Conservation (phyloP, 1,140 invertebrate species). For the Acromyrmex charruanus region DNA sequence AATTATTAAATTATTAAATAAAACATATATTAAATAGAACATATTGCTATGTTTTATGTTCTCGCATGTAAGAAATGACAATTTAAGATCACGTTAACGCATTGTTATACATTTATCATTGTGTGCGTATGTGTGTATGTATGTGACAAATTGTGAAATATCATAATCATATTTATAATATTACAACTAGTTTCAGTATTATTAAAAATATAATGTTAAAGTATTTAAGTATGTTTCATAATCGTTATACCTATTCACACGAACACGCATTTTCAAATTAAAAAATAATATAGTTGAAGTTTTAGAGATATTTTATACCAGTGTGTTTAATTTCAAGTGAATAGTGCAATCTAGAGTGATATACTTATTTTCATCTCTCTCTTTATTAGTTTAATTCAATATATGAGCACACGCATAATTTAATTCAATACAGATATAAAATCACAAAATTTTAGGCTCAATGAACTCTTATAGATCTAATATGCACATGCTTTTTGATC, state of each 20-base stretch:
- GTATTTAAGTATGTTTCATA: background rate
- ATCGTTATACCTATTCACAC: background rate
- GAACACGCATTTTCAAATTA: background rate
- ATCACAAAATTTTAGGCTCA: background rate
- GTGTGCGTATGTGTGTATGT: background rate
- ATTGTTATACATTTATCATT: background rate
- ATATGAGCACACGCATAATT: background rate
- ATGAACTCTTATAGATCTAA: background rate
- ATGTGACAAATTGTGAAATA: background rate
- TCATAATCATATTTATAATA: background rate
- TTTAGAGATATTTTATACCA: background rate
- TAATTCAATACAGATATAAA: background rate
- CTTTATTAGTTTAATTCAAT: background rate
- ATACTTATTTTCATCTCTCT: background rate
- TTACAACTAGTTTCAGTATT: background rate
- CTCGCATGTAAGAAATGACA: conserved; percentile 29
- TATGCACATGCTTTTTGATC: background rate
- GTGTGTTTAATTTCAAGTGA: background rate
- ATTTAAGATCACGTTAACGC: conserved; percentile 3
- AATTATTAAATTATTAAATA: background rate
- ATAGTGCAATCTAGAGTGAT: background rate
- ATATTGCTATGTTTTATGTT: conserved; percentile 8
- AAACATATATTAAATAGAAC: background rate
- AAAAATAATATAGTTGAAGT: conserved; percentile 2
- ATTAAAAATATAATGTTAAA: background rate